Conservation (phyloP, 2,888 invertebrate species). For the Agrochola lota region DNA sequence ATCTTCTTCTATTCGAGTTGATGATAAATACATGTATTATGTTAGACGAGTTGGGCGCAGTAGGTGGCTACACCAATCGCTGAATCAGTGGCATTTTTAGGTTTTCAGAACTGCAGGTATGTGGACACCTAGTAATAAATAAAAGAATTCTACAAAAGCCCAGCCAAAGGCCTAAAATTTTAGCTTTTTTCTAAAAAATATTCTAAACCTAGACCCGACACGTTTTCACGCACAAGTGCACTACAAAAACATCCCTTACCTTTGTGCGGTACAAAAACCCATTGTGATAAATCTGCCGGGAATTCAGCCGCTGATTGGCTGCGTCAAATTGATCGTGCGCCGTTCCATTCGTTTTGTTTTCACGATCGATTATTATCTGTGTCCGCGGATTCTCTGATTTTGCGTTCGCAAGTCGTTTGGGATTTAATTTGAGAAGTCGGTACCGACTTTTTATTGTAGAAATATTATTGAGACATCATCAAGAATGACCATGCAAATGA, state of each 20-base stretch:
- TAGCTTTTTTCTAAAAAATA: neutral
- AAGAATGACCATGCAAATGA: neutral
- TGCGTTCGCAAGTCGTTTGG: conserved; percentile 25
- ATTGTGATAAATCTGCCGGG: conserved; percentile 57
- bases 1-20: too few relatives aligned
- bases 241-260: conserved; percentile 33
- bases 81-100: too few relatives aligned
- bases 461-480: neutral
- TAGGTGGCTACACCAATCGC: too few relatives aligned
- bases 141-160: neutral
- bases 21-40: too few relatives aligned
- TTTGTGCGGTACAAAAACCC: conserved; percentile 42
- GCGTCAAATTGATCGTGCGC: conserved; percentile 54
- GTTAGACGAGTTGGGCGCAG: too few relatives aligned
- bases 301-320: conserved; percentile 64
- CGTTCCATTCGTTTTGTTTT: conserved; percentile 54
- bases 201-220: neutral
- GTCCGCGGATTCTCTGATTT: conserved; percentile 40
- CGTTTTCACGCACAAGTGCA: conserved; percentile 26
- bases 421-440: conserved; percentile 28
- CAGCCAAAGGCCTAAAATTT: neutral
- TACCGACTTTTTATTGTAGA: too few relatives aligned
- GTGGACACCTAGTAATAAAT: neutral
- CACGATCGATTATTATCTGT: conserved; percentile 46
- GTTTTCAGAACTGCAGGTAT: too few relatives aligned